Conservation (phyloP, 2,113 vertebrate genomes). For the Actinemys pallida region DNA sequence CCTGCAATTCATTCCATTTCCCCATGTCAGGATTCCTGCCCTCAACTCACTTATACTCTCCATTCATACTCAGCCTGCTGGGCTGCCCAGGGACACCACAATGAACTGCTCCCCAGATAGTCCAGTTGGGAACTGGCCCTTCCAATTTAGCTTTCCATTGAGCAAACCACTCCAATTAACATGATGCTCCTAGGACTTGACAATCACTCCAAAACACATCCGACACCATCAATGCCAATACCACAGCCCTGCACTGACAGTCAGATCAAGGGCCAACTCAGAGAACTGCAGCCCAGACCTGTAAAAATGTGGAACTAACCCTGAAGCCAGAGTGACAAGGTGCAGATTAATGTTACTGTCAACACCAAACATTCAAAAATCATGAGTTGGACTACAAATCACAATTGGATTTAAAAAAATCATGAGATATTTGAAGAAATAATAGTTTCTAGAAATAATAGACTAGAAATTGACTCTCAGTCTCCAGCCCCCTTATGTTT, state of each 20-base stretch:
- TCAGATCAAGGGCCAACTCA: neutral
- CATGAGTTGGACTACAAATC: neutral
- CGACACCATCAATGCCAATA: neutral
- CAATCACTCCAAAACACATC: neutral
- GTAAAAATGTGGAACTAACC: neutral
- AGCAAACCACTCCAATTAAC: neutral
- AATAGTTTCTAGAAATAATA: neutral
- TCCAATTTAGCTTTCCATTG: neutral
- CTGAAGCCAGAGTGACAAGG: neutral
- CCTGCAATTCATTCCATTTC: neutral
- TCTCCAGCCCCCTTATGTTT: neutral
- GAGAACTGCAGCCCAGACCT: neutral
- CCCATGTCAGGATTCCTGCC: neutral
- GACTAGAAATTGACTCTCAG: neutral
- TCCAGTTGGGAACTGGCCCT: neutral
- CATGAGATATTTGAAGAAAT: neutral
- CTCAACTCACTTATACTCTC: neutral
- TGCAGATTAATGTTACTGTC: neutral
- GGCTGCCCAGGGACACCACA: neutral
- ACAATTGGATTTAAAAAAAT: neutral
- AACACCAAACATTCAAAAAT: neutral
- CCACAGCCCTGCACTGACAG: fast-evolving
- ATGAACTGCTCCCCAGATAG: neutral
- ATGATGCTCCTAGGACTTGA: neutral
- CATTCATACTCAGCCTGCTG: neutral